Evolutionary conservation across 1,140 invertebrate genomes (phyloP).

Genomic region (Drosophila simulans): DNA sequence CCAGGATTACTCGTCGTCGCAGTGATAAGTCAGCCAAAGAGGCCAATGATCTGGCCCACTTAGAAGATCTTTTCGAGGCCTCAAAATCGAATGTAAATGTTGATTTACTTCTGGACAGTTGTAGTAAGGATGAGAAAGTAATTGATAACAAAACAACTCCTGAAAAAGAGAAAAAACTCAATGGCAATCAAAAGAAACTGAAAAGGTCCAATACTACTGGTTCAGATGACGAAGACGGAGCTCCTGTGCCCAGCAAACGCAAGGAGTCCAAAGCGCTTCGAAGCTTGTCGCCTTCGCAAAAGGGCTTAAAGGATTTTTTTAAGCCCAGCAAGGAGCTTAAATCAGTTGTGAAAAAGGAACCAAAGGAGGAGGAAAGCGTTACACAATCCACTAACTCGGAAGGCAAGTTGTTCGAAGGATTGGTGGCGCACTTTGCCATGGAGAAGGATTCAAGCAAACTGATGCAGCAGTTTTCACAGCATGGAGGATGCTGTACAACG

Average conservation of each 20-base stretch:
- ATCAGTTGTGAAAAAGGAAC: neutral
- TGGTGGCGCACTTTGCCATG: slow-evolving; percentile 52
- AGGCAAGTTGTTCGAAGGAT: slow-evolving; percentile 46
- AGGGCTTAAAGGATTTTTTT: slow-evolving; percentile 35
- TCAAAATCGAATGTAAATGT: slow-evolving; percentile 89
- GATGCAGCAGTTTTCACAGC: slow-evolving; percentile 39
- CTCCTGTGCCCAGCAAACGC: slow-evolving; percentile 10
- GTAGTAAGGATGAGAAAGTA: slow-evolving; percentile 25
- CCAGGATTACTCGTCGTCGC: slow-evolving; percentile 93
- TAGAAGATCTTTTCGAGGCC: slow-evolving; percentile 88
- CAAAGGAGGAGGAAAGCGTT: slow-evolving; percentile 3
- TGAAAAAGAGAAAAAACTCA: slow-evolving; percentile 27
- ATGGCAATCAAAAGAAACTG: slow-evolving; percentile 17
- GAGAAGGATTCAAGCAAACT: slow-evolving; percentile 5
- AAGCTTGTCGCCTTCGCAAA: slow-evolving; percentile 10
- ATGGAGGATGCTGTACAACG: slow-evolving; percentile 48
- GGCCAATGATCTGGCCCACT: slow-evolving; percentile 91
- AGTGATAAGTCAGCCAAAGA: slow-evolving; percentile 93
- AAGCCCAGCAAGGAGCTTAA: slow-evolving; percentile 20
- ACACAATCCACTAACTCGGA: neutral
- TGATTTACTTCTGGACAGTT: slow-evolving; percentile 85
- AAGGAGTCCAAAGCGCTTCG: slow-evolving; percentile 28
- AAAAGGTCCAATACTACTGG: slow-evolving; percentile 25
- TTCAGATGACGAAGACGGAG: slow-evolving; percentile 31
- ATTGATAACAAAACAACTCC: slow-evolving; percentile 39